A percentile compares a stretch with the other conserved stretches of the same genome.
Evolutionary conservation across 2,888 invertebrate genomes (phyloP).

Genomic region (Epirrita christyi): DNA sequence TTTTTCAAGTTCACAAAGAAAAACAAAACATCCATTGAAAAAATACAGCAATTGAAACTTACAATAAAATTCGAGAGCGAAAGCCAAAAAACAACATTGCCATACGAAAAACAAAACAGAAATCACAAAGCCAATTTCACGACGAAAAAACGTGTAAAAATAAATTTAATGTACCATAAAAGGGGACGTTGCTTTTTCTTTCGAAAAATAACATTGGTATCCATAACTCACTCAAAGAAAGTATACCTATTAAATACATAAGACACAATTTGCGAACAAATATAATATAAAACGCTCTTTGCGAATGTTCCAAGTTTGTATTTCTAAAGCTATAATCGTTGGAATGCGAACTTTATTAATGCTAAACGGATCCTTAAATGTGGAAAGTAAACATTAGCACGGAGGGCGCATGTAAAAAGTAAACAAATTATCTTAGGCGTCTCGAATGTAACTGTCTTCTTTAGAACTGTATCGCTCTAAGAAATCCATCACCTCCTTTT

Average conservation of each 20-base stretch:
- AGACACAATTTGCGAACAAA: too few species aligned
- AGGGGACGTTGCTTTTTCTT: conserved; percentile 48
- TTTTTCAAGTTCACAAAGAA: too few species aligned
- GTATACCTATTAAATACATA: conserved; percentile 74
- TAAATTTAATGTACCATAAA: conserved; percentile 59
- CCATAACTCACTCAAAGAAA: conserved; percentile 64
- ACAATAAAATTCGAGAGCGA: conserved; percentile 1
- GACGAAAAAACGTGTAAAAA: conserved; percentile 46
- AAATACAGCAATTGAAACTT: too few species aligned
- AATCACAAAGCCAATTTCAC: conserved; percentile 42
- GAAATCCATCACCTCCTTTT: not conserved
- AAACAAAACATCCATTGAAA: too few species aligned
- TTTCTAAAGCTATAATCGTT: conserved; percentile 76
- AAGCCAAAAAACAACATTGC: conserved; percentile 28
- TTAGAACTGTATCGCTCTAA: conserved; percentile 28
- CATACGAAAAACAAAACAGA: conserved; percentile 43
- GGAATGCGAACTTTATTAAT: conserved; percentile 73
- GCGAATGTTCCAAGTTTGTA: conserved; percentile 72
- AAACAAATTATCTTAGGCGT: conserved; percentile 72
- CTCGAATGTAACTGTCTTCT: conserved; percentile 11
- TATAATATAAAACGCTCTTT: conserved; percentile 44
- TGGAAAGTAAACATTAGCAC: conserved; percentile 66
- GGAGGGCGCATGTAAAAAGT: conserved; percentile 65
- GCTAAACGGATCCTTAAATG: conserved; percentile 59
- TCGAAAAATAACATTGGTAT: conserved; percentile 67